Evolutionary conservation across 2,888 invertebrate species (phyloP), one percentile per base, ranked within the genome.

Genomic region (Volucella inflata): DNA sequence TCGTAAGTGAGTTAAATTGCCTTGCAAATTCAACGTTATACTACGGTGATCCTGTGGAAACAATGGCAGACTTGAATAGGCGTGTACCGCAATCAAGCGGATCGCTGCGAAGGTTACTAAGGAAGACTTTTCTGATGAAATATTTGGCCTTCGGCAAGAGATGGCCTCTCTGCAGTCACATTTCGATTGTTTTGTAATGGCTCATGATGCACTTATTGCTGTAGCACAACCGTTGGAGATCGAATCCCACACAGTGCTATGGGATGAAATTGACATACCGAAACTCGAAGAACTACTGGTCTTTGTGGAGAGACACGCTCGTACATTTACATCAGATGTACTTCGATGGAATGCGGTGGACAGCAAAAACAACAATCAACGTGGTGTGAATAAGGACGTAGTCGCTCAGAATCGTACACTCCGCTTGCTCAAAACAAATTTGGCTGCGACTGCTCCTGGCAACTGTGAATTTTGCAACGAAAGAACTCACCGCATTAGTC

Each of bases 321-420:
- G 78, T 30, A 83, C 44, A 40, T 60, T 77, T 36, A 36, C 82
- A 16, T n/a, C 59, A n/a, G 77, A 77, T 48, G 38, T 55, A 21
- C n/a, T 67, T 50, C 30, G 17, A 59, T 51, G 67, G 16, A 59
- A 68, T 51, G 38, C 38, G 9, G 38, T n/a, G 21, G 21, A 21
- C 21, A 21, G 4, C 17, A 42, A 50, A 14, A 59, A 42, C 59
- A 14, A 11, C 53, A 64, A 38, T 8, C 44, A 74, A 55, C 55
- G n/a, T 21, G 44, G 53, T 11, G 12, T 14, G 8, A 48, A 14
- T 55, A 55, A 21, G 65, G 48, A 40, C 30, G 12, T 40, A 16
- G 17, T 9, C 8, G 21, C 53, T 53, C 9, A n/a, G 11, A 67
- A 53, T 44, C 51, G 57, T 17, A 8, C 36, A 17, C 21, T 46